Conservation (phyloP, 2,113 vertebrate species). For the Prionailurus viverrinus region DNA sequence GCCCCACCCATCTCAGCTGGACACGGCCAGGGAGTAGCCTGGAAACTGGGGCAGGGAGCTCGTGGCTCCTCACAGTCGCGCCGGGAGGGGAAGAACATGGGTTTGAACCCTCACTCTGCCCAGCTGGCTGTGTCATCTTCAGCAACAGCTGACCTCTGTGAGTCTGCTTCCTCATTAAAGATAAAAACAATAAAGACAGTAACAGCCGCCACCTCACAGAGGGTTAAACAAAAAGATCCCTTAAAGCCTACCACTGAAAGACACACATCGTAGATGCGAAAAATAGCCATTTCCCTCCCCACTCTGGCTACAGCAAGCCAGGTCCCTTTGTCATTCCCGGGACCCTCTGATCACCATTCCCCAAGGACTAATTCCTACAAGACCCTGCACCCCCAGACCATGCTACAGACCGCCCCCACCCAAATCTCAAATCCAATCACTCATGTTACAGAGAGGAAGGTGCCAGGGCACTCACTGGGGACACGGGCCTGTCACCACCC, state of each 20-base stretch:
- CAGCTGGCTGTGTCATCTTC: neutral
- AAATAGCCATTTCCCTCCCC: neutral
- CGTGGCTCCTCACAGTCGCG: neutral
- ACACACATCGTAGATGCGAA: no score
- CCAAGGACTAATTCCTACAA: neutral
- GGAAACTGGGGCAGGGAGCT: neutral
- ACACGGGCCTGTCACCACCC: rapidly evolving
- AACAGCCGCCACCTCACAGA: neutral
- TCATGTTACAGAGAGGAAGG: neutral
- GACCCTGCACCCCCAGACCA: neutral
- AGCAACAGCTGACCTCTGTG: neutral
- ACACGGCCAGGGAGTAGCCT: neutral
- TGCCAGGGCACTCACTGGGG: neutral
- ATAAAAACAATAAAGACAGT: neutral
- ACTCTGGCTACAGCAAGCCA: neutral
- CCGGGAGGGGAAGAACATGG: no score
- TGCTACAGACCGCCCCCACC: neutral
- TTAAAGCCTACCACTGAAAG: neutral
- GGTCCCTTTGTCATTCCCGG: neutral
- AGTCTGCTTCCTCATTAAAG: neutral
- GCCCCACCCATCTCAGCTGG: neutral
- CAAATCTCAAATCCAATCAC: slow-evolving; percentile 3
- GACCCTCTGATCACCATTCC: neutral
- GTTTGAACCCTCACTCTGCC: neutral
- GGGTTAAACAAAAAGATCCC: neutral